Percentiles rank a stretch among this genome's conserved stretches.
Conservation (phyloP, 2,113 vertebrate genomes). For the Menura novaehollandiae region DNA sequence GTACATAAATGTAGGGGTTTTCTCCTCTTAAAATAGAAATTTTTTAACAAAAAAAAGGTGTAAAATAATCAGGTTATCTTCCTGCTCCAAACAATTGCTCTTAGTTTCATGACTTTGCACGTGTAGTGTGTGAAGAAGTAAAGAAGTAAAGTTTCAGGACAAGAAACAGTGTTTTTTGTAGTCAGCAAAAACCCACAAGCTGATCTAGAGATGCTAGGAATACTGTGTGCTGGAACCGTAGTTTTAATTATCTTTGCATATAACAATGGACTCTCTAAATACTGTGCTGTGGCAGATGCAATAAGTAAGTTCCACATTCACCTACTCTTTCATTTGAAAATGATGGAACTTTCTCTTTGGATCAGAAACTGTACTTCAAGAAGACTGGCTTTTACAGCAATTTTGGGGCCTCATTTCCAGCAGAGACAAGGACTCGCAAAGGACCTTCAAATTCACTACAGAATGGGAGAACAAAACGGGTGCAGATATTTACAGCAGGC, state of each 20-base stretch:
- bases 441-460: background rate
- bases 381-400: background rate
- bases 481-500: background rate
- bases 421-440: background rate
- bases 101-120: background rate
- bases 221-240: background rate
- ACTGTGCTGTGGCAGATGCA: background rate
- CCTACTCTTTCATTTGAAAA: background rate
- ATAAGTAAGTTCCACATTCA: background rate
- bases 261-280: background rate
- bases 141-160: background rate
- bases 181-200: background rate
- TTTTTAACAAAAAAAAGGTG: background rate
- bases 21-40: background rate
- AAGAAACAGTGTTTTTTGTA: background rate
- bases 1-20: rapidly evolving
- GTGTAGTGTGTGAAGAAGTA: background rate
- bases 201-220: background rate
- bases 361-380: background rate
- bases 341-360: background rate
- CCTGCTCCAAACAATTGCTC: background rate
- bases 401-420: background rate
- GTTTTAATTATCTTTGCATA: background rate
- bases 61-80: background rate
- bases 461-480: background rate